Evolutionary conservation across 64 coral and sea anemone species (phyloP).

Genomic region (Astreopora myriophthalma): DNA sequence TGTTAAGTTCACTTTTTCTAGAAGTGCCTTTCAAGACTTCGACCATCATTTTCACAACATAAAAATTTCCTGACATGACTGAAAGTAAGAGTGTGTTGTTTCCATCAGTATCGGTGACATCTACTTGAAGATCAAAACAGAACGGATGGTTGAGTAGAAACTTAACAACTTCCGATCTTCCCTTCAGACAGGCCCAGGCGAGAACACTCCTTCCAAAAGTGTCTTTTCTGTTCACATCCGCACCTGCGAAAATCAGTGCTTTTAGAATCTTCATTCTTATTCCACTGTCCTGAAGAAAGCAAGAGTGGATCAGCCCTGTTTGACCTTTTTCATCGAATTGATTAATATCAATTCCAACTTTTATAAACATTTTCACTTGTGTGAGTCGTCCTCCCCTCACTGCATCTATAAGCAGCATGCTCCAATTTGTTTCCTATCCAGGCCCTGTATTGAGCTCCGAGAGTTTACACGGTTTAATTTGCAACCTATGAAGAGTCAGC

Average conservation of each 20-base stretch:
- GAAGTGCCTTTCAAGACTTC: constrained; percentile 18
- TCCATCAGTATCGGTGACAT: constrained; percentile 64
- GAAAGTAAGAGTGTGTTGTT: constrained; percentile 76
- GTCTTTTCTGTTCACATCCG: constrained; percentile 61
- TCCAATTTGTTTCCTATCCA: not conserved
- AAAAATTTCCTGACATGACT: constrained; percentile 69
- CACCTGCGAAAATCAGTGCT: constrained; percentile 51
- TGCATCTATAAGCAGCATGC: constrained; percentile 78
- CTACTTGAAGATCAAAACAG: constrained; percentile 58
- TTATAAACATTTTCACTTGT: constrained; percentile 83
- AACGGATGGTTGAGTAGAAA: constrained; percentile 59
- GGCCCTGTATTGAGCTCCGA: not conserved
- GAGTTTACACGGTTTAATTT: not conserved
- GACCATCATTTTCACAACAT: constrained; percentile 59
- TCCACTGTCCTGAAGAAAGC: constrained; percentile 67
- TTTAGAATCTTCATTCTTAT: constrained; percentile 71
- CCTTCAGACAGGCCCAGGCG: constrained; percentile 76
- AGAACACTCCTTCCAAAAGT: constrained; percentile 60
- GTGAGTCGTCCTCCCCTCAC: constrained; percentile 32
- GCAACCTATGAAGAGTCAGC: not conserved
- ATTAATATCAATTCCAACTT: constrained; percentile 78
- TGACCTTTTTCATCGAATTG: constrained; percentile 69
- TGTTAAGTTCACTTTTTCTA: constrained; percentile 42
- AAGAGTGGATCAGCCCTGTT: constrained; percentile 78
- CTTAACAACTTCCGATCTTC: constrained; percentile 37